Evolutionary conservation across 2,113 vertebrate genomes (phyloP).

Genomic region (Crotalus tigris): DNA sequence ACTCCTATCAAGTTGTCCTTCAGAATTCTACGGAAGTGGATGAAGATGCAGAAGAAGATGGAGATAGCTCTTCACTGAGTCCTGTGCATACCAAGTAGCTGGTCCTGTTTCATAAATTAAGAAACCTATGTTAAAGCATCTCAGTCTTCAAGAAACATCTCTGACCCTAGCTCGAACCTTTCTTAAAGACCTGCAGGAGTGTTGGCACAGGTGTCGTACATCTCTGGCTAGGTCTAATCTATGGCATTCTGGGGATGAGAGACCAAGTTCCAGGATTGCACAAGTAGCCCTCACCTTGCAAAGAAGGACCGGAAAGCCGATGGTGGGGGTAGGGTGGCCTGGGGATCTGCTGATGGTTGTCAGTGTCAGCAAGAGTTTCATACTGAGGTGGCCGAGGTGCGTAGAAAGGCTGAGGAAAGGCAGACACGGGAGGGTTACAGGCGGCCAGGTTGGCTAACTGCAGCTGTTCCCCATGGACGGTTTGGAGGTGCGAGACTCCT

Average conservation of each 20-base stretch:
- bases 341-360: not conserved
- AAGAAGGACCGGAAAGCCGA: not conserved
- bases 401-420: not conserved
- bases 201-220: not conserved
- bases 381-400: not conserved
- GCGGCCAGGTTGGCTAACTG: not conserved
- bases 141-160: not conserved
- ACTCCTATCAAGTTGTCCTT: not conserved
- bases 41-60: not conserved
- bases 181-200: not conserved
- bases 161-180: not conserved
- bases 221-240: not conserved
- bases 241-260: not conserved
- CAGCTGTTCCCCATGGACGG: not conserved
- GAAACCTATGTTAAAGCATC: not conserved
- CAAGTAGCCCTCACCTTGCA: not conserved
- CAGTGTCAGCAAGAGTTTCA: not conserved
- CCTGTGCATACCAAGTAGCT: not conserved
- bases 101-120: not conserved
- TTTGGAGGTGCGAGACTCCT: not conserved
- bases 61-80: not conserved
- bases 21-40: not conserved
- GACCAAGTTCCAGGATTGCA: not conserved
- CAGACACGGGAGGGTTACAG: not conserved
- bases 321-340: not conserved